These are phyloP conservation scores for Phymanthus crucifer DNA, from an alignment of 92 coral and sea anemone species.

Conservation along the genomic window DNA sequence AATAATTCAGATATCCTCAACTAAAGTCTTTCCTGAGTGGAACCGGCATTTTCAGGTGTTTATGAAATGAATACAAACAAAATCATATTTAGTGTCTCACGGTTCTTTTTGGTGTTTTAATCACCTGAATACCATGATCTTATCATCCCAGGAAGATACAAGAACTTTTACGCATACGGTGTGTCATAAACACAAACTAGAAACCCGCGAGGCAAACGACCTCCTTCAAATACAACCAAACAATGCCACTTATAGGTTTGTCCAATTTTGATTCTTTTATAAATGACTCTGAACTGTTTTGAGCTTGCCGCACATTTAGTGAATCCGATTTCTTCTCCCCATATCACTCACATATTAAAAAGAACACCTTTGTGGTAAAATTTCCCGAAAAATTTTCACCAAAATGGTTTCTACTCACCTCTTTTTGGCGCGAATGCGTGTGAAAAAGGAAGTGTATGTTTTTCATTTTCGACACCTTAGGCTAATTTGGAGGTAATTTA, in stretches of 20 bases:
- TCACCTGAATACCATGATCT: too few species aligned
- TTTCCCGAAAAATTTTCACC: not conserved
- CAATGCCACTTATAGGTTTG: not conserved
- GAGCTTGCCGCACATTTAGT: not conserved
- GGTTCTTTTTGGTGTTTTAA: too few species aligned
- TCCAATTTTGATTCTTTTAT: not conserved
- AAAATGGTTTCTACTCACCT: not conserved
- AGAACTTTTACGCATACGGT: not conserved
- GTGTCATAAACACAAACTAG: not conserved
- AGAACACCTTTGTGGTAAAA: not conserved
- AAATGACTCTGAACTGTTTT: not conserved
- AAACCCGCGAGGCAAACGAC: conserved; percentile 1
- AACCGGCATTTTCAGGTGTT: too few species aligned
- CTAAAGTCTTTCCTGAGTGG: too few species aligned
- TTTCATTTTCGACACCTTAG: conserved; percentile 1
- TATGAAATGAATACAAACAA: too few species aligned
- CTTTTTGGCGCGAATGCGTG: not conserved
- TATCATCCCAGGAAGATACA: not conserved
- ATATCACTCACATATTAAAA: not conserved
- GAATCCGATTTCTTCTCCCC: not conserved
- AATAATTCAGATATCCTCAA: too few species aligned
- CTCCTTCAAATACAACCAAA: not conserved
- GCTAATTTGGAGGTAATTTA: not conserved
- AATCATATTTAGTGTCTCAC: too few species aligned
- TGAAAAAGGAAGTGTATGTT: not conserved